Conservation (phyloP, 2,113 vertebrate genomes). For the Onychostruthus taczanowskii region DNA sequence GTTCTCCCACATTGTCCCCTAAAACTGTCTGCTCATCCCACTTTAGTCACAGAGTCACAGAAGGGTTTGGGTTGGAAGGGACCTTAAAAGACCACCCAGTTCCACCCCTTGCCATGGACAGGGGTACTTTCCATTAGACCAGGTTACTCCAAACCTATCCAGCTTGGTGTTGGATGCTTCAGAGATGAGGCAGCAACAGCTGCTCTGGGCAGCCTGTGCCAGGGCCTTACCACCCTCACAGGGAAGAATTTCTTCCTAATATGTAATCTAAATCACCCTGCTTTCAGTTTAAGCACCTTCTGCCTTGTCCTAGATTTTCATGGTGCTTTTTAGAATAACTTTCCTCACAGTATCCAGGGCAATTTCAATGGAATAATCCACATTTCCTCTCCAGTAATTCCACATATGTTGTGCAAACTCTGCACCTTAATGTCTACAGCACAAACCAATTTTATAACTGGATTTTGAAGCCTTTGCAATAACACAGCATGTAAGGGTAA, state of each 20-base stretch:
- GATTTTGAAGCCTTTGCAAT: not conserved
- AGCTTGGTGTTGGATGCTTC: not conserved
- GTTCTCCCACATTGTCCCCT: not conserved
- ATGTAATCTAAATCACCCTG: not conserved
- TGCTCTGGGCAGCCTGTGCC: not conserved
- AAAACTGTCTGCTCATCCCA: not conserved
- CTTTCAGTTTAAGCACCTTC: not conserved
- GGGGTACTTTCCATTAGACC: not conserved
- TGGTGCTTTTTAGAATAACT: not conserved
- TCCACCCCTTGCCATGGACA: not conserved
- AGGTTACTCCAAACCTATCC: not conserved
- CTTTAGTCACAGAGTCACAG: not conserved
- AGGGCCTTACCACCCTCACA: not conserved
- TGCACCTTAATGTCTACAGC: not conserved
- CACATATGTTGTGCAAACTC: not conserved
- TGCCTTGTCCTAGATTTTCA: not conserved
- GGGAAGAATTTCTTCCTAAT: not conserved
- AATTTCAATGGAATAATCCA: not conserved
- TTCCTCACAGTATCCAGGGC: not conserved
- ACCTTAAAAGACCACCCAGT: not conserved
- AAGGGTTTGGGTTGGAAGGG: not conserved
- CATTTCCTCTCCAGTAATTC: not conserved
- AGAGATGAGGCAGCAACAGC: not conserved
- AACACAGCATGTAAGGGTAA: not conserved
- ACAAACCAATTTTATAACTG: not conserved